phyloP scores from a whole-genome alignment of 2,113 vertebrate genomes.

The Dolichallabes microphthalmus region DNA sequence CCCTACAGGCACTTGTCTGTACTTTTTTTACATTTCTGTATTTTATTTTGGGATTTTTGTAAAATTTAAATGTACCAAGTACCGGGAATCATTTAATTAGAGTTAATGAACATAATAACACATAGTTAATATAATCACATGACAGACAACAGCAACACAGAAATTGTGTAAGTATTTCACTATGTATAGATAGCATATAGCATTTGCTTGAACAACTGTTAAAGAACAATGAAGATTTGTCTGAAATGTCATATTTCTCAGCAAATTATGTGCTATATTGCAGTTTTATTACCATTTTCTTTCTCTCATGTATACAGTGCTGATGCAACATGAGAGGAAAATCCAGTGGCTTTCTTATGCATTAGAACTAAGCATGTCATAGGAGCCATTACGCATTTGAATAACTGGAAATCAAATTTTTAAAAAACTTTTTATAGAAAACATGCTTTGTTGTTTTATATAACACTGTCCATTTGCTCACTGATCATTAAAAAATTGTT shows the following conservation, averaged over 20 bases:
- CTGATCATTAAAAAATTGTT: background rate
- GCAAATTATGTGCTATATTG: background rate
- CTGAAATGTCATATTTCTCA: background rate
- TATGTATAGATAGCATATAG: background rate
- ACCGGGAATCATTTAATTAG: background rate
- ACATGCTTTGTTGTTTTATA: background rate
- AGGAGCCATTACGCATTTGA: background rate
- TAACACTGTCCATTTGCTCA: background rate
- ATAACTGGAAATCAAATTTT: no score
- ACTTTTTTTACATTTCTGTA: background rate
- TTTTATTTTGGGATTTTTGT: background rate
- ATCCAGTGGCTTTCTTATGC: background rate
- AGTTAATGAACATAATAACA: background rate
- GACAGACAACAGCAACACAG: background rate
- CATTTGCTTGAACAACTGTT: background rate
- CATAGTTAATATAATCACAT: background rate
- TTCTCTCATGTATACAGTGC: background rate
- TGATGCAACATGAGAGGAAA: background rate
- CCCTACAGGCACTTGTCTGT: background rate
- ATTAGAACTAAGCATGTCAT: background rate
- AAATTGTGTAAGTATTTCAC: background rate
- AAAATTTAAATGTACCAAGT: constrained; percentile 3
- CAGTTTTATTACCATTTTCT: background rate
- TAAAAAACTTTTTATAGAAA: background rate
- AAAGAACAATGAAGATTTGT: background rate